These are phyloP conservation scores for Zapus hudsonius DNA, from an alignment of 2,113 vertebrate genomes.

Conservation along the genomic window DNA sequence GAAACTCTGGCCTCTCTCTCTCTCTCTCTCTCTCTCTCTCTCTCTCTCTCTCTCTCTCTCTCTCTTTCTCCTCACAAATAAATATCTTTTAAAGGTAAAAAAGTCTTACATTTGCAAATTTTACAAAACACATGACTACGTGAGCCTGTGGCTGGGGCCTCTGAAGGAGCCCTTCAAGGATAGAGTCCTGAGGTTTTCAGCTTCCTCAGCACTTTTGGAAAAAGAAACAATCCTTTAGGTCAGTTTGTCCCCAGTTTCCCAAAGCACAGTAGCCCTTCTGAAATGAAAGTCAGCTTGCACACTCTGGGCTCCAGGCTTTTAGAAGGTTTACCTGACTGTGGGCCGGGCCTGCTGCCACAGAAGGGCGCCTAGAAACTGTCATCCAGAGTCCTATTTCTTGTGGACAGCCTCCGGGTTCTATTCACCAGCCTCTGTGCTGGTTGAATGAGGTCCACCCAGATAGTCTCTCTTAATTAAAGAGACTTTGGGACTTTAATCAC, in stretches of 20 bases:
- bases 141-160: not conserved
- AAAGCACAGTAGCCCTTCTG: too few relatives aligned
- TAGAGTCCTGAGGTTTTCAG: not conserved
- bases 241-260: not conserved
- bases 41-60: too few relatives aligned
- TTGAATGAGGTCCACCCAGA: conserved; percentile 21
- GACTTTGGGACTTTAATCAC: not conserved
- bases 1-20: too few relatives aligned
- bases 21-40: too few relatives aligned
- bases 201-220: not conserved
- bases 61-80: too few relatives aligned
- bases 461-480: conserved; percentile 23
- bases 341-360: not conserved
- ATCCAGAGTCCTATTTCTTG: not conserved
- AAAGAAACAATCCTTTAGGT: not conserved
- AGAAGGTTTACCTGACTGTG: not conserved
- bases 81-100: too few relatives aligned
- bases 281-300: too few relatives aligned
- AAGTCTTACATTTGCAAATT: not conserved
- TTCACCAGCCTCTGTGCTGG: not conserved
- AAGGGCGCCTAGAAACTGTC: not conserved
- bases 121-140: not conserved
- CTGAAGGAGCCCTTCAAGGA: not conserved
- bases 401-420: not conserved
- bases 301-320: too few relatives aligned